Conservation (phyloP, 2,888 invertebrate genomes). For the Cylindroiulus punctatus region DNA sequence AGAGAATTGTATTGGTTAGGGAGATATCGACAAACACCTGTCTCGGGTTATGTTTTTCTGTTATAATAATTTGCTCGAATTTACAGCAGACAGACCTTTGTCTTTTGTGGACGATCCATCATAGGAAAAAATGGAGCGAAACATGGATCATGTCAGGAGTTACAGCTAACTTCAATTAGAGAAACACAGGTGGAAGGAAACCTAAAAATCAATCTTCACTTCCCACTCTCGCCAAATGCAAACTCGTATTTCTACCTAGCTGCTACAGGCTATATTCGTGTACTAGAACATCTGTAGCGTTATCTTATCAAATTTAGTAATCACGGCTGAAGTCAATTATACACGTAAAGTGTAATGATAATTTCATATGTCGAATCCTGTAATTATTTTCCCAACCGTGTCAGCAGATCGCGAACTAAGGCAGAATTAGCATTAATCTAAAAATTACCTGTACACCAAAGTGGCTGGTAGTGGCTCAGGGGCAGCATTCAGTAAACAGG, state of each 20-base stretch:
- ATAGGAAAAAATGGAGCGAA: slow-evolving; percentile 19
- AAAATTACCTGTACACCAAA: background rate
- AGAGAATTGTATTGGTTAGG: slow-evolving; percentile 3
- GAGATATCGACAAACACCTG: slow-evolving; percentile 14
- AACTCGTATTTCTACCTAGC: background rate
- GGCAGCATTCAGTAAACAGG: background rate
- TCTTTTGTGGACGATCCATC: background rate
- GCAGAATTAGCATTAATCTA: background rate
- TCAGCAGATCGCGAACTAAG: background rate
- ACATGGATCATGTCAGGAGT: slow-evolving; percentile 19
- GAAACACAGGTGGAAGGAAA: slow-evolving; percentile 37
- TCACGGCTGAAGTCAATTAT: slow-evolving; percentile 12
- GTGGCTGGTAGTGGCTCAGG: background rate
- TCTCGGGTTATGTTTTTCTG: slow-evolving; percentile 34
- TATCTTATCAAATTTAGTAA: background rate
- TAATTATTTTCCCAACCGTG: slow-evolving; percentile 6
- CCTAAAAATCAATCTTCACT: slow-evolving; percentile 6
- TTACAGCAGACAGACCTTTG: slow-evolving; percentile 16
- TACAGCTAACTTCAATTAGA: slow-evolving; percentile 38
- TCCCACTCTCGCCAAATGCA: background rate
- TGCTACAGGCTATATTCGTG: background rate
- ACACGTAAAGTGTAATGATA: slow-evolving; percentile 11
- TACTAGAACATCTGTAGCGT: slow-evolving; percentile 22
- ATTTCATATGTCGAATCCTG: slow-evolving; percentile 8
- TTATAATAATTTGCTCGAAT: slow-evolving; percentile 34